phyloP scores from a whole-genome alignment of 2,797 vertebrate genomes.

The Rousettus madagascariensis region DNA sequence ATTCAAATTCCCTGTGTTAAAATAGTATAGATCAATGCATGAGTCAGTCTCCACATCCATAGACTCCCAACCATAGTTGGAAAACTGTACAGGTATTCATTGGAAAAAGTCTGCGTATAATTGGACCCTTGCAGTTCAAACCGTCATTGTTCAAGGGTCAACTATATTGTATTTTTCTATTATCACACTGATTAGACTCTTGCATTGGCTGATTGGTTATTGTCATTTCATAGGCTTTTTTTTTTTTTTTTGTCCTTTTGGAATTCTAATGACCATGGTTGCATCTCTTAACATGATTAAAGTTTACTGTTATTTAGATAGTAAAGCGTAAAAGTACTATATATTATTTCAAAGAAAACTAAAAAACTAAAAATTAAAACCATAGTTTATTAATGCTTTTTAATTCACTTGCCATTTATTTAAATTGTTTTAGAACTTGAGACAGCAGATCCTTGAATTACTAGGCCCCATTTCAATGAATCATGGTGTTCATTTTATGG shows the following conservation, averaged over 20 bases:
- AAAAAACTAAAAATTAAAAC: neutral
- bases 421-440: conserved; percentile 90
- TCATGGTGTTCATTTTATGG: conserved; percentile 99
- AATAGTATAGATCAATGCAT: neutral
- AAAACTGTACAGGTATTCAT: neutral
- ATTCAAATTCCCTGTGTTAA: neutral
- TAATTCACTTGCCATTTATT: conserved; percentile 41
- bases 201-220: neutral
- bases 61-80: neutral
- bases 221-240: neutral
- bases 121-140: neutral
- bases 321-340: neutral
- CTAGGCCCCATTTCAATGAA: conserved; percentile 99
- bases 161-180: neutral
- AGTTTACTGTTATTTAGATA: neutral
- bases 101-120: neutral
- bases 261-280: conserved; percentile 28
- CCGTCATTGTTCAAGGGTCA: neutral
- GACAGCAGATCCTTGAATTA: conserved; percentile 97
- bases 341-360: neutral
- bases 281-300: neutral
- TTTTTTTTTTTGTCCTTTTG: neutral
- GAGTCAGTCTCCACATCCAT: neutral
- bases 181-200: neutral
- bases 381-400: neutral